Evolutionary conservation across 2,797 vertebrate species (phyloP).

Genomic region (Alca torda): DNA sequence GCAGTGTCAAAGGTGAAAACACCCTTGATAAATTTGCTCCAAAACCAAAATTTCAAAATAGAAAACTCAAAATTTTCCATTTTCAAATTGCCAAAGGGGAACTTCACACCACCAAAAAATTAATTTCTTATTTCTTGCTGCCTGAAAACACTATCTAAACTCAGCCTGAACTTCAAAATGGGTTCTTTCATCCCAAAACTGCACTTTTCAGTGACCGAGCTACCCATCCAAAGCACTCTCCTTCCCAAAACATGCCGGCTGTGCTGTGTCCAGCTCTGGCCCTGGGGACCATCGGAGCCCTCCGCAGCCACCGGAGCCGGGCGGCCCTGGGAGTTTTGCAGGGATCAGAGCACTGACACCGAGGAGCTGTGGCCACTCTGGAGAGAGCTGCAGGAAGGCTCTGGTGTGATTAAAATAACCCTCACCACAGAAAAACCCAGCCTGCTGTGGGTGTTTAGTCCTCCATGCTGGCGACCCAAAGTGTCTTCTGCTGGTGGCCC

Average conservation of each 20-base stretch:
- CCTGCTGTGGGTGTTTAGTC: neutral
- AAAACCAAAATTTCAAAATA: neutral
- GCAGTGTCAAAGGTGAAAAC: neutral
- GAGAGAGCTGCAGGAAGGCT: neutral
- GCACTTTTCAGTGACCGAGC: fast-evolving
- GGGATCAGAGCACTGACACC: neutral
- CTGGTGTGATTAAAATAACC: neutral
- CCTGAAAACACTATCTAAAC: neutral
- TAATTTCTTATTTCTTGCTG: neutral
- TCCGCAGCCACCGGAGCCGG: neutral
- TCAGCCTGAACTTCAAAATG: neutral
- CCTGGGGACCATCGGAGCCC: fast-evolving
- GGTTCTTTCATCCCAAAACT: fast-evolving
- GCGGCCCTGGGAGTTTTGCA: neutral
- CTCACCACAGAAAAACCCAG: neutral
- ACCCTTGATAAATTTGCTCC: neutral
- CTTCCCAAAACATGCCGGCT: neutral
- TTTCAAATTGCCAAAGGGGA: neutral
- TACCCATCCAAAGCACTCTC: neutral
- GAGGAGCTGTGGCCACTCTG: neutral
- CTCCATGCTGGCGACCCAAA: fast-evolving
- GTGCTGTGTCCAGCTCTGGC: fast-evolving
- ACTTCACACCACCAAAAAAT: neutral
- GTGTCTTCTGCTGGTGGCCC: fast-evolving
- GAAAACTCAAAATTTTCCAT: neutral